Evolutionary conservation across 1,140 invertebrate genomes (phyloP).

Genomic region (Homarus americanus): DNA sequence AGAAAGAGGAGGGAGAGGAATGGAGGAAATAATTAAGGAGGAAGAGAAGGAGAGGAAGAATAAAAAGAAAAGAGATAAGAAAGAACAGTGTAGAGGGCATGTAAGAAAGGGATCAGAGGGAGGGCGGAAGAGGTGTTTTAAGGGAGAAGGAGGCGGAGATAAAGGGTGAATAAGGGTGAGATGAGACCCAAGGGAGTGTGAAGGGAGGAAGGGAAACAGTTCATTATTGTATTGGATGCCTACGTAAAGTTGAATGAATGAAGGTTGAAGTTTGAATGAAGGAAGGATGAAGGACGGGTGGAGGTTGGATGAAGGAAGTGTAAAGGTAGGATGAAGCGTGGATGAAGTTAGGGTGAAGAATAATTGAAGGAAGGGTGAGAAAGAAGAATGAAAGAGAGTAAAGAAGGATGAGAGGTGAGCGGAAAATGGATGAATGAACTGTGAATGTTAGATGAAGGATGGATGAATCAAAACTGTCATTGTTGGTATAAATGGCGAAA

Average conservation of each 20-base stretch:
- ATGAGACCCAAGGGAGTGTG: background rate
- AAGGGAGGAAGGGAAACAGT: background rate
- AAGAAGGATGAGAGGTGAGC: background rate
- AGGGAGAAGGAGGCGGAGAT: background rate
- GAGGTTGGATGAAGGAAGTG: background rate
- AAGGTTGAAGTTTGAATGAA: too few species aligned
- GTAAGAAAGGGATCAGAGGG: background rate
- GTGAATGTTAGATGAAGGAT: background rate
- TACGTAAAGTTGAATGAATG: too few species aligned
- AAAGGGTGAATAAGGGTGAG: background rate
- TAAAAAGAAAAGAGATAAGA: background rate
- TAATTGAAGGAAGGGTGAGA: background rate
- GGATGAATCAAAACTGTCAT: background rate
- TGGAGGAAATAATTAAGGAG: too few species aligned
- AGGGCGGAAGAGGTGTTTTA: background rate
- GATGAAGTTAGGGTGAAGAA: background rate
- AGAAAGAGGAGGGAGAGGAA: background rate
- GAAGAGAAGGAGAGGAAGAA: background rate
- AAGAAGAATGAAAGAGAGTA: background rate
- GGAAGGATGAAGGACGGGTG: background rate
- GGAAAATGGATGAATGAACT: background rate
- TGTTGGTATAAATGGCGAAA: background rate
- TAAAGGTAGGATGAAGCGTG: background rate
- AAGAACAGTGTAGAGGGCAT: background rate
- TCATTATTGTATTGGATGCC: too few species aligned